phyloP scores from a whole-genome alignment of 2,888 invertebrate species.

The Andrena trimmerana region DNA sequence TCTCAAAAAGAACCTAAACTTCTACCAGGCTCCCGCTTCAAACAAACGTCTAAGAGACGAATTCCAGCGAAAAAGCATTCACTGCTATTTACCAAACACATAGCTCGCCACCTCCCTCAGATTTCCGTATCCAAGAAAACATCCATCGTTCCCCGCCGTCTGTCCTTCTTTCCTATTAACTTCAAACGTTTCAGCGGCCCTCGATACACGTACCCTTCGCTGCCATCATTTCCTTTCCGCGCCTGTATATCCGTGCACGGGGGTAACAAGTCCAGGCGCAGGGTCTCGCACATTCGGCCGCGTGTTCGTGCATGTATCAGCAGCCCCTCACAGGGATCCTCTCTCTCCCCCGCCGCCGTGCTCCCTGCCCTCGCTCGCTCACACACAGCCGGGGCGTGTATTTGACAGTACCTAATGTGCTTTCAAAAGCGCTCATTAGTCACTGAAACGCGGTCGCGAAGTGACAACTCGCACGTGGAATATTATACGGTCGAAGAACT shows the following conservation, averaged over 20 bases:
- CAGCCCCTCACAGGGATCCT: slow-evolving; percentile 45
- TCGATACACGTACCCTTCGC: background rate
- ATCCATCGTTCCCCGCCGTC: too few species aligned
- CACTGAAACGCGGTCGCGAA: slow-evolving; percentile 81
- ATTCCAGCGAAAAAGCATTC: too few species aligned
- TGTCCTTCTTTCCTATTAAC: slow-evolving; percentile 19
- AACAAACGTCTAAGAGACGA: too few species aligned
- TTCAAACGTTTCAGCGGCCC: background rate
- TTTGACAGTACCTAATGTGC: slow-evolving; percentile 75
- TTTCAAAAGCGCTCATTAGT: slow-evolving; percentile 82
- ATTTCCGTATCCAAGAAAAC: background rate
- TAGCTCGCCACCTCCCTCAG: too few species aligned
- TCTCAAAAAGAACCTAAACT: too few species aligned
- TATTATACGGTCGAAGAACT: slow-evolving; percentile 81
- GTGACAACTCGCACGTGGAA: slow-evolving; percentile 79
- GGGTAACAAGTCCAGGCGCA: slow-evolving; percentile 25
- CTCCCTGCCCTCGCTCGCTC: slow-evolving; percentile 5
- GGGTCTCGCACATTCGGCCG: background rate
- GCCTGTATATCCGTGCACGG: background rate
- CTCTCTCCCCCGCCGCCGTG: too few species aligned
- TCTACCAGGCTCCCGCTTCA: too few species aligned
- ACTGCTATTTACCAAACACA: too few species aligned
- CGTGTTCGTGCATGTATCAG: slow-evolving; percentile 52
- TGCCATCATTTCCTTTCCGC: background rate
- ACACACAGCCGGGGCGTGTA: slow-evolving; percentile 67